Evolutionary conservation across 2,113 vertebrate species (phyloP), one percentile per base, ranked within the genome.

Genomic region (Mugil cephalus): DNA sequence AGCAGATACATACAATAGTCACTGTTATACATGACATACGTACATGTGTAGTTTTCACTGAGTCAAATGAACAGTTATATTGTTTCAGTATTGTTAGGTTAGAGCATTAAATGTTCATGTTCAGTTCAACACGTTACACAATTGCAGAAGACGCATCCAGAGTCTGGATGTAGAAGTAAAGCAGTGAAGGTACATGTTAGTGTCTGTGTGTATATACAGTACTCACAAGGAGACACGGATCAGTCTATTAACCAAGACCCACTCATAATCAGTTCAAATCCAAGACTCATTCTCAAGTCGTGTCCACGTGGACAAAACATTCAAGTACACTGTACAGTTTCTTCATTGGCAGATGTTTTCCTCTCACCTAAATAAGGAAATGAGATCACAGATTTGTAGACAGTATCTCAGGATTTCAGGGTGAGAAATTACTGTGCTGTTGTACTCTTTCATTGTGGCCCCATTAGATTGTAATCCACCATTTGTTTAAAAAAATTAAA

Each of bases 151-250:
- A 79, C 1, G 11, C 42, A 85, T 39, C 36, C 34, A 83, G 8
- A 84, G 12, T 67, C 67, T 74, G 6, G 50, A 43, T 52, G 71
- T 24, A 30, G 39, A 84, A 45, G 60, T 56, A 3, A 71, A 67
- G 62, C 65, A 55, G 8, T 54, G 1, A 61, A 24, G 38, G 7
- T 58, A 69, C 61, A 82, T 35, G 14, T 19, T 51, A 10, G 51
- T 67, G 54, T 68, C 56, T 63, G 40, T 71, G 30, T 73, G 47
- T 54, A 69, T 55, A 42, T 62, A 77, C 54, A 75, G 58, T n/a
- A 60, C 17, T 65, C 15, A 74, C 34, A 10, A 35, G 12, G 30
- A 69, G 13, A 66, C 15, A 36, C 30, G 3, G 30, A 21, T 52
- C 40, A 34, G 47, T 19, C 43, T 30, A 14, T 72, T 59, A 24